Percentiles rank a stretch among this genome's conserved stretches.
Evolutionary conservation across 2,797 vertebrate genomes (phyloP).

Genomic region (Syncerus caffer): DNA sequence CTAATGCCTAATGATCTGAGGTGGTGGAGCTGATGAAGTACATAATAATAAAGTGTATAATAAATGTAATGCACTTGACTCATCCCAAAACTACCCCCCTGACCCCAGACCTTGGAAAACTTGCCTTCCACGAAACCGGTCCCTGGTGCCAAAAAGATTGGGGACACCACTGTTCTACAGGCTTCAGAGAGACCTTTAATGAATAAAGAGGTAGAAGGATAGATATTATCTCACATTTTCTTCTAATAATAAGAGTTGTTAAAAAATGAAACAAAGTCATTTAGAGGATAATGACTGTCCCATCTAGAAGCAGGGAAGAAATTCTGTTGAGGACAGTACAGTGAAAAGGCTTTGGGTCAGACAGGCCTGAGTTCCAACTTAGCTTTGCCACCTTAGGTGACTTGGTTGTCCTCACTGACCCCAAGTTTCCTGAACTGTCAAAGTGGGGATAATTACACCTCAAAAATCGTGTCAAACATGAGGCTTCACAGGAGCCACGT

Average conservation of each 20-base stretch:
- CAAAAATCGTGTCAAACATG: neutral
- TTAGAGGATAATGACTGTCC: neutral
- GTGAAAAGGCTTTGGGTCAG: neutral
- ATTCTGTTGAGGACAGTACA: neutral
- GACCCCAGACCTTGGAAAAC: neutral
- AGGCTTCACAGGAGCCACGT: neutral
- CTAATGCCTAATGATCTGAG: neutral
- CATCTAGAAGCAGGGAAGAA: neutral
- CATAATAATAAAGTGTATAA: neutral
- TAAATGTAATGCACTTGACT: neutral
- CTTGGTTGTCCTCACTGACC: neutral
- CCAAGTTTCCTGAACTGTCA: neutral
- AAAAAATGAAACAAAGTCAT: slow-evolving; percentile 6
- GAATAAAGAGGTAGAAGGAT: neutral
- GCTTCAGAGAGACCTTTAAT: slow-evolving; percentile 3
- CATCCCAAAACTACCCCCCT: neutral
- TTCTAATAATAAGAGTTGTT: slow-evolving; percentile 20
- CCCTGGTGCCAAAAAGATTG: neutral
- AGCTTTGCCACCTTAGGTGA: neutral
- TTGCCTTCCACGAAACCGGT: neutral
- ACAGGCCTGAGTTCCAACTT: neutral
- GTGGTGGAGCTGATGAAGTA: neutral
- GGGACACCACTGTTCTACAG: neutral
- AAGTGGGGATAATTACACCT: neutral
- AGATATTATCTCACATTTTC: neutral